A percentile compares a stretch with the other conserved stretches of the same genome.
Evolutionary conservation across 2,113 vertebrate genomes (phyloP).

Genomic region (Chionis minor): DNA sequence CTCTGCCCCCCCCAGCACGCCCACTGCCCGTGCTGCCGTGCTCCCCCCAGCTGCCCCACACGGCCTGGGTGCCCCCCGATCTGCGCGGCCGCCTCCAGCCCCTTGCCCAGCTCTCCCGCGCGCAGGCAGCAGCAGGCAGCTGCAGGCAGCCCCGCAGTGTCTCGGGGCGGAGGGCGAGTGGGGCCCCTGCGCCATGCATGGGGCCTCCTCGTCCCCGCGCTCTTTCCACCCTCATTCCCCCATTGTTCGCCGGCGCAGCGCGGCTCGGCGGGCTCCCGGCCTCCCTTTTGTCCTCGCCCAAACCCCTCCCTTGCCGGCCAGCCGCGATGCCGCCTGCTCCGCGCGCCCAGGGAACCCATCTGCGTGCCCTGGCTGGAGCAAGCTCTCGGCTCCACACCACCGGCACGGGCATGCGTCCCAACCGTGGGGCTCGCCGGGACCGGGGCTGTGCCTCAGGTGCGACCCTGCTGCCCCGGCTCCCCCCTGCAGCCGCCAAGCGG

Average conservation of each 20-base stretch:
- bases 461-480: background rate
- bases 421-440: fast-evolving
- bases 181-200: background rate
- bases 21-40: fast-evolving
- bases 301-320: background rate
- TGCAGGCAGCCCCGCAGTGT: background rate
- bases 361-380: background rate
- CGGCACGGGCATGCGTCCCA: fast-evolving
- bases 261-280: constrained; percentile 15
- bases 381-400: fast-evolving
- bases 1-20: background rate
- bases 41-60: background rate
- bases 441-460: fast-evolving
- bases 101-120: fast-evolving
- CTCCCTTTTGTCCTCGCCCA: constrained; percentile 54
- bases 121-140: background rate
- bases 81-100: background rate
- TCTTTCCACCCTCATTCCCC: constrained; percentile 68
- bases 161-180: background rate
- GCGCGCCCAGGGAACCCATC: background rate
- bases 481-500: constrained; percentile 87
- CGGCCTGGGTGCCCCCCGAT: fast-evolving
- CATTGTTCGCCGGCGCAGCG: background rate
- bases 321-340: background rate
- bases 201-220: constrained; percentile 3